Evolutionary conservation across 2,113 vertebrate species (phyloP), one percentile per base, ranked within the genome.

Genomic region (Triplophysa tibetana): DNA sequence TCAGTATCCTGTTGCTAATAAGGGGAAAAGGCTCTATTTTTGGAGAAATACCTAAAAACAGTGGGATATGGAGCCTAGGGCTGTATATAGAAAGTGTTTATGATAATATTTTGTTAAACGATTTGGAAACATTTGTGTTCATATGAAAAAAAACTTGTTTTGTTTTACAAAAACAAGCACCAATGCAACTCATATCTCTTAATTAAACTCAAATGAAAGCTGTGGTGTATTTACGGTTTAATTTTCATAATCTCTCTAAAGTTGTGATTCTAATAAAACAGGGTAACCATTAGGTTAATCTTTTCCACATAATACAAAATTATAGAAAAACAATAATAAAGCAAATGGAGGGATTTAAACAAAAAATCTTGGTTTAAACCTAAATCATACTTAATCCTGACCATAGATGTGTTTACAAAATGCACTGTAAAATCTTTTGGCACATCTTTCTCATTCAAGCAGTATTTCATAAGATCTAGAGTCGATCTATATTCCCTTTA

Each of bases 1-100:
- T n/a, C 17, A 19, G 24, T 52, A 5, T 50, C 3, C 54, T 16
- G 33, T 29, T 45, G 70, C 83, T 73, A 74, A 75, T 81, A 74
- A 80, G 83, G 76, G 73, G 64, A 78, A 78, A 77, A 63, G 70
- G 67, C 81, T 79, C 90, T 93, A 93, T 93, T 93, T 92, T 80
- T 82, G 86, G 87, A 84, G 52, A 62, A 41, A 81, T 26, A 26
- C 74, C 63, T 69, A 62, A 66, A 85, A 79, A 85, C 64, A 61
- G 24, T 80, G 74, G 82, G 75, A 69, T 50, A 74, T 66, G 45
- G 81, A 19, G 69, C 81, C 66, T 63, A 45, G 41, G 9, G 69
- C 38, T 54, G 76, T 24, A 83, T 8, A 38, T 38, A 38, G 33
- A 8, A 38, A 38, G 87, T 86, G 85, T 89, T 85, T 78, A 75